Conservation (phyloP, 23 tunicate species). For the Halocynthia roretzi region DNA sequence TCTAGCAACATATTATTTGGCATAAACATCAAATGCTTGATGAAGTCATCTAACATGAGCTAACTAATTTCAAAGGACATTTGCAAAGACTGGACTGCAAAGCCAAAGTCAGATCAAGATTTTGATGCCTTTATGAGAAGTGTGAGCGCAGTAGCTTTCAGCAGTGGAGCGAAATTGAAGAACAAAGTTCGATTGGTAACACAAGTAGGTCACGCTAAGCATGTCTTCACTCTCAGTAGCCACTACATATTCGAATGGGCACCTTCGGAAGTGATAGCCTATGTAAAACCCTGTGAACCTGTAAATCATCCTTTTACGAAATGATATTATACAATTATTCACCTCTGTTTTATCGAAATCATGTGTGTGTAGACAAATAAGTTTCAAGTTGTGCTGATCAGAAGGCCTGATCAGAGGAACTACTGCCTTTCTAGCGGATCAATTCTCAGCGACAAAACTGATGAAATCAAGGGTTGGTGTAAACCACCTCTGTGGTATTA, state of each 20-base stretch:
- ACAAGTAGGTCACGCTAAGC: slow-evolving; percentile 41
- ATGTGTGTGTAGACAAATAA: too few species aligned
- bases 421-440: too few species aligned
- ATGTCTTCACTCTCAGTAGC: background rate
- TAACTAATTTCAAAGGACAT: slow-evolving; percentile 36
- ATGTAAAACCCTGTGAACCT: background rate
- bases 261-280: background rate
- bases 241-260: background rate
- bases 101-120: slow-evolving; percentile 46
- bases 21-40: background rate
- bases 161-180: slow-evolving; percentile 74
- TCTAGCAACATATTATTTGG: background rate
- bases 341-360: background rate
- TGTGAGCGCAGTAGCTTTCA: slow-evolving; percentile 83
- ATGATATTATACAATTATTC: too few species aligned
- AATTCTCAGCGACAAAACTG: too few species aligned
- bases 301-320: background rate
- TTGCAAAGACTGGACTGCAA: slow-evolving; percentile 60
- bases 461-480: too few species aligned
- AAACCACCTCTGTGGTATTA: too few species aligned
- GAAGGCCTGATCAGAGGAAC: too few species aligned
- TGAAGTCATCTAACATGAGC: background rate
- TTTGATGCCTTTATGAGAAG: slow-evolving; percentile 75
- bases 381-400: too few species aligned
- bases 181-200: slow-evolving; percentile 50